phyloP scores from a whole-genome alignment of 2,113 vertebrate species.

The Anolis carolinensis region DNA sequence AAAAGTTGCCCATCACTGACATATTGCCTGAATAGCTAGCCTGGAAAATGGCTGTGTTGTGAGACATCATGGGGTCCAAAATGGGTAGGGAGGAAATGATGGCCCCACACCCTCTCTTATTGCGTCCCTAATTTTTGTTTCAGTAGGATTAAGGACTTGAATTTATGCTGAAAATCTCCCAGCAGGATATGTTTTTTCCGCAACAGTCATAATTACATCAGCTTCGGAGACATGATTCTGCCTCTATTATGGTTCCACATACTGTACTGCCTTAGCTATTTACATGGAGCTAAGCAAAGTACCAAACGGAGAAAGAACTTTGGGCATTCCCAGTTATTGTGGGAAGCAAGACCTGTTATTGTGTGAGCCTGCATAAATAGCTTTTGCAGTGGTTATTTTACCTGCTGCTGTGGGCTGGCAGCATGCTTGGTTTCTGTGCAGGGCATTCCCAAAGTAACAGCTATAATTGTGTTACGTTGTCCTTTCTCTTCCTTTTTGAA shows the following conservation, averaged over 20 bases:
- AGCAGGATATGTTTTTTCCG: background rate
- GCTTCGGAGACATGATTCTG: background rate
- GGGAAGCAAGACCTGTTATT: background rate
- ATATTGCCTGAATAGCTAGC: background rate
- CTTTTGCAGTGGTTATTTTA: background rate
- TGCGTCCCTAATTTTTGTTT: background rate
- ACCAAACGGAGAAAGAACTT: background rate
- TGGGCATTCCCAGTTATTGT: background rate
- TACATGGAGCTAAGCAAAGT: background rate
- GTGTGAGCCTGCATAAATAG: background rate
- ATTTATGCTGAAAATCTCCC: background rate
- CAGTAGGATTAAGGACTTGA: background rate
- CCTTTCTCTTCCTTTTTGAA: background rate
- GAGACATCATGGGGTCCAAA: background rate
- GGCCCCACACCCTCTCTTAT: background rate
- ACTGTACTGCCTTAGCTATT: background rate
- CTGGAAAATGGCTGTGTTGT: background rate
- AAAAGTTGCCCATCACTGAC: too few relatives aligned
- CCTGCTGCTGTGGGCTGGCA: background rate
- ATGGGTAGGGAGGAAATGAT: background rate
- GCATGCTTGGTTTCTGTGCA: background rate
- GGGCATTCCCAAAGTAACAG: background rate
- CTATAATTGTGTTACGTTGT: background rate
- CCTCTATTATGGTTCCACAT: background rate
- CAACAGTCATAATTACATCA: background rate